Base-by-base conservation (phyloP, 2,113 vertebrate species). In the Nansenia antarctica region DNA sequence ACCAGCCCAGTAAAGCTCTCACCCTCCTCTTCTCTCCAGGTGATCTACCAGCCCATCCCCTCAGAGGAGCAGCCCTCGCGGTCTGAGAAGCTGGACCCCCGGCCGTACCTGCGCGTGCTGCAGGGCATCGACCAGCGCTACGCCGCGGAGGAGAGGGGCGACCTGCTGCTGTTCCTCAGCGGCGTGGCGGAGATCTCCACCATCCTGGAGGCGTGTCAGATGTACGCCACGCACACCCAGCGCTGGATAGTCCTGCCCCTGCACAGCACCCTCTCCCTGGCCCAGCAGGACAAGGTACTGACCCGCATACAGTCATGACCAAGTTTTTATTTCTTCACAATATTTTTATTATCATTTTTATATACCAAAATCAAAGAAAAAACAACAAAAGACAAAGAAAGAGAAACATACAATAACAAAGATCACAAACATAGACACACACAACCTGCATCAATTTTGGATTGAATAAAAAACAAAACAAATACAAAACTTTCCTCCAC, bases 221-320 rank as follows among this genome's bases (percentile, higher is more conserved):
- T 92, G 1, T 96, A 96, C 0, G 96, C 93, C 49, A 82, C 87
- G 0, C 93, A 87, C 73, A 96, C 94, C 0, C 84, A 83, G 12
- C 94, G 94, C 69, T 98, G 96, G 96, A 93, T 96, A 0, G 84
- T 96, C 15, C 84, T 98, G 11, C 92, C 95, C 0, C 81, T 98
- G 30, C 96, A 98, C 90, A 97, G 96, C 60, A 91, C 94, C 1
- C 94, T 98, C 9, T 95, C 96, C 0, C 83, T 97, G 22, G 84
- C 89, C 0, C 93, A 96, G 84, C 96, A 98, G 87, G 95, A 98
- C 49, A 98, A 97, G 95, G 96, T 92, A 78, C n/a, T n/a, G n/a
- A n/a, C n/a, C n/a, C n/a, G n/a, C n/a, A n/a, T n/a, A n/a, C n/a
- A n/a, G n/a, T n/a, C n/a, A n/a, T n/a, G n/a, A n/a, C n/a, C n/a